A percentile compares a stretch with the other conserved stretches of the same genome.
Evolutionary conservation across 2,797 vertebrate species (phyloP).

Genomic region (Pangasius djambal): DNA sequence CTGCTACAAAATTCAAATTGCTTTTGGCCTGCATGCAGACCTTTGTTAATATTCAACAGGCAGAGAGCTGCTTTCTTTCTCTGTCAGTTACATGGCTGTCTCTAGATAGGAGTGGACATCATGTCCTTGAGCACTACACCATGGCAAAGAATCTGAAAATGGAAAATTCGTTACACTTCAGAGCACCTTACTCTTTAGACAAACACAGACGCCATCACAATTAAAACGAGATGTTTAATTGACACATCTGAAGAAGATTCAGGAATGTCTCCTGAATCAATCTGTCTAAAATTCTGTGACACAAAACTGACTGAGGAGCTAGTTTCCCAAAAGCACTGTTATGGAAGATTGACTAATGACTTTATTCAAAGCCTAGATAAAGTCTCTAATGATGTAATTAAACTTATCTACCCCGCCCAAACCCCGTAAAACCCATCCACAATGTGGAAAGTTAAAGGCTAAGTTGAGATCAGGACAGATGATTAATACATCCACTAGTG

Average conservation of each 20-base stretch:
- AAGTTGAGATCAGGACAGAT: neutral
- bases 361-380: neutral
- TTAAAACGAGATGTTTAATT: slow-evolving; percentile 12
- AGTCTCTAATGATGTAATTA: no score
- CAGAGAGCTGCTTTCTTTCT: slow-evolving; percentile 53
- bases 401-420: no score
- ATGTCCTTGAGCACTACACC: slow-evolving; percentile 54
- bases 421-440: no score
- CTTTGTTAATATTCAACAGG: slow-evolving; percentile 53
- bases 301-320: neutral
- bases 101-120: slow-evolving; percentile 52
- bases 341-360: neutral
- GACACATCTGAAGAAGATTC: neutral
- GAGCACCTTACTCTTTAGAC: slow-evolving; percentile 23
- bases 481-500: neutral
- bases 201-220: slow-evolving; percentile 33
- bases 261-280: neutral
- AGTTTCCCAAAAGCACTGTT: neutral
- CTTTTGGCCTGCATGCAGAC: slow-evolving; percentile 29
- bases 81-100: slow-evolving; percentile 51
- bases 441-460: no score
- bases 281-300: neutral
- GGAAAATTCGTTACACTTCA: slow-evolving; percentile 42
- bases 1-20: slow-evolving; percentile 32
- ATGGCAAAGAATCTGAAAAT: slow-evolving; percentile 38